Base-by-base conservation (phyloP, 2,113 vertebrate genomes). In the Poecilia latipinna region DNA sequence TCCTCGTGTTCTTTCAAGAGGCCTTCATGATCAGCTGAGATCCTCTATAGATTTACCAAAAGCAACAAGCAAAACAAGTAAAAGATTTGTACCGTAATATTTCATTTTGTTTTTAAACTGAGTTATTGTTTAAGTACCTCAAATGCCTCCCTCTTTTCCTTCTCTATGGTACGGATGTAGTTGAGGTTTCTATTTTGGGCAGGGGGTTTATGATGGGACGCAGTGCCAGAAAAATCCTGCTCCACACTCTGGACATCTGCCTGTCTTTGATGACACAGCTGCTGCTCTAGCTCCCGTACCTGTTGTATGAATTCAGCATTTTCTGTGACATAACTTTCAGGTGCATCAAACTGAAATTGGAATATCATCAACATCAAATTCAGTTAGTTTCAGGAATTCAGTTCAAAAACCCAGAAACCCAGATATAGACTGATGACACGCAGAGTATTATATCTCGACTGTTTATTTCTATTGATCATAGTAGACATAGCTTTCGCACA, bases 211-310 rank as follows among this genome's bases (percentile, higher is more conserved):
- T 84, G 94, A 1, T 86, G 37, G 39, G 89, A 82, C 22, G 86
- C 60, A 4, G 74, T 28, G 1, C 80, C 60, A 22, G 91, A 35
- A 26, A 89, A 66, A 42, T 95, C 93, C 1, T 95, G 94, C 12
- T 94, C 87, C 8, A 48, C 10, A 28, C 88, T 84, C 6, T 73
- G 74, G 17, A 89, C 68, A 2, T 90, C 90, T 1, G 44, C 4
- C 70, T 85, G 93, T 69, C 83, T 94, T 79, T 66, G 94, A 62
- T 83, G 94, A 28, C 85, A 89, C 85, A 97, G 17, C 73, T 96
- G 97, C 79, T 88, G 94, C 90, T 99, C 97, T 31, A 99, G 94
- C 29, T 98, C 96, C 48, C 94, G 94, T 19, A 99, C 91, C 98
- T 99, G 65, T 35, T 31, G 77, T 19, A 72, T 61, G 26, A 74